phyloP scores from a whole-genome alignment of 2,113 vertebrate species.

The Platichthys stellatus region DNA sequence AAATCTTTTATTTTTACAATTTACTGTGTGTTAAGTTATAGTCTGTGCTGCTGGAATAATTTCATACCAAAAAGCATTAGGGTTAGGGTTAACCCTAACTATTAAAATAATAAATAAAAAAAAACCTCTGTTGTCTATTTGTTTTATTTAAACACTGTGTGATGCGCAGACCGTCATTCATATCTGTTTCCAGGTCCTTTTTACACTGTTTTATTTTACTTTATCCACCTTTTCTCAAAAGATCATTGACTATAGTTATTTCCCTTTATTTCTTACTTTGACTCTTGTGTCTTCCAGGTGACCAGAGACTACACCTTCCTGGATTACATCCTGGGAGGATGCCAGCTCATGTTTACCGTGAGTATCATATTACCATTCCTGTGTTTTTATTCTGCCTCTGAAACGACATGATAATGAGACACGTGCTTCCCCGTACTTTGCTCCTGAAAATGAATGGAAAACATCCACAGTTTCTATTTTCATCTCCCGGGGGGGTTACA shows the following conservation, averaged over 20 bases:
- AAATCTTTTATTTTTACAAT: too few relatives aligned
- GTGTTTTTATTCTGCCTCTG: conserved; percentile 14
- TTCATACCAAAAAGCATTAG: too few relatives aligned
- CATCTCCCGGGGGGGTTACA: conserved; percentile 13
- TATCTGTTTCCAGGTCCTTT: too few relatives aligned
- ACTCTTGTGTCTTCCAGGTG: conserved; percentile 82
- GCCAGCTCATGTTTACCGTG: conserved; percentile 98
- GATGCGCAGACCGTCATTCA: too few relatives aligned
- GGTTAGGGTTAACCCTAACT: too few relatives aligned
- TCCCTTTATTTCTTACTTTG: not conserved
- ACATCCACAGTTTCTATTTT: conserved; percentile 38
- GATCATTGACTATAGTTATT: not conserved
- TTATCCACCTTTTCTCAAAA: not conserved
- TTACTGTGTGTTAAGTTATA: too few relatives aligned
- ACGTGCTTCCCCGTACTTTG: conserved; percentile 24
- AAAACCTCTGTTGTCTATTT: too few relatives aligned
- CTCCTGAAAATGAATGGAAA: conserved; percentile 7
- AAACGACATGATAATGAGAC: conserved; percentile 38
- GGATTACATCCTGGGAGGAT: conserved; percentile 98
- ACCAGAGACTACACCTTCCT: conserved; percentile 95
- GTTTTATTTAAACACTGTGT: too few relatives aligned
- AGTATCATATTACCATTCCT: conserved; percentile 67
- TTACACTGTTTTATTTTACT: too few relatives aligned
- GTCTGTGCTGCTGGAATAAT: too few relatives aligned
- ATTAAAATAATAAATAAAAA: too few relatives aligned